A percentile compares a stretch with the other conserved stretches of the same genome.
Evolutionary conservation across 2,888 invertebrate genomes (phyloP).

Genomic region (Acheta domesticus): DNA sequence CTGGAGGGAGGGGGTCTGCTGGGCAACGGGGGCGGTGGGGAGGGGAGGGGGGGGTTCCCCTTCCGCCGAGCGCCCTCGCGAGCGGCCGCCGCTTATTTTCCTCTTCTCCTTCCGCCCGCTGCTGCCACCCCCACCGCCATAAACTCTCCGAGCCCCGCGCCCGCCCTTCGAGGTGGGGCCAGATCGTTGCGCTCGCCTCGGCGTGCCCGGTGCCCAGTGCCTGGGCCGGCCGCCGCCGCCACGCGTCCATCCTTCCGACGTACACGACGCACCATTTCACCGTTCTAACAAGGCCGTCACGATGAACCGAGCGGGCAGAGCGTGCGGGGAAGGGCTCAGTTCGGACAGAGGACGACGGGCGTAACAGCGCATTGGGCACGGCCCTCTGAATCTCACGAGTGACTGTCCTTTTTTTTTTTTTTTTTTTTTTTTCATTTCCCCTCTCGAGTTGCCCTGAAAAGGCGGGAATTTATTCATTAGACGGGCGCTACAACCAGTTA

Average conservation of each 20-base stretch:
- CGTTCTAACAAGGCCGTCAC: neutral
- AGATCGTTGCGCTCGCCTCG: no score
- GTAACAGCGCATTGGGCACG: no score
- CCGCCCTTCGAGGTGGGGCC: neutral
- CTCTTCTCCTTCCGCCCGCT: neutral
- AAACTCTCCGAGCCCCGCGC: neutral
- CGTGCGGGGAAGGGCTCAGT: neutral
- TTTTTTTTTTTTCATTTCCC: no score
- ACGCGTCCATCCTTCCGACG: no score
- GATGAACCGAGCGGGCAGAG: neutral
- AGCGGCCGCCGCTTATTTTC: neutral
- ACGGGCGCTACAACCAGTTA: neutral
- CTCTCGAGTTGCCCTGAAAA: no score
- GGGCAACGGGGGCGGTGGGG: neutral
- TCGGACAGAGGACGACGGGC: no score
- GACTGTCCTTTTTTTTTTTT: no score
- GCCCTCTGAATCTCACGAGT: no score
- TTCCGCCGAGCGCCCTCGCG: neutral
- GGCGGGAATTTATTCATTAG: neutral
- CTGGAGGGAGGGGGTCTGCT: neutral
- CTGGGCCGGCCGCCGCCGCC: no score
- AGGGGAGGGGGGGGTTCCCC: neutral
- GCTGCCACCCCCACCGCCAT: neutral
- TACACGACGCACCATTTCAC: neutral
- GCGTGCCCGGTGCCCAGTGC: no score